These are phyloP conservation scores for Clavelina lepadiformis DNA, from an alignment of 23 tunicate species.

Conservation along the genomic window DNA sequence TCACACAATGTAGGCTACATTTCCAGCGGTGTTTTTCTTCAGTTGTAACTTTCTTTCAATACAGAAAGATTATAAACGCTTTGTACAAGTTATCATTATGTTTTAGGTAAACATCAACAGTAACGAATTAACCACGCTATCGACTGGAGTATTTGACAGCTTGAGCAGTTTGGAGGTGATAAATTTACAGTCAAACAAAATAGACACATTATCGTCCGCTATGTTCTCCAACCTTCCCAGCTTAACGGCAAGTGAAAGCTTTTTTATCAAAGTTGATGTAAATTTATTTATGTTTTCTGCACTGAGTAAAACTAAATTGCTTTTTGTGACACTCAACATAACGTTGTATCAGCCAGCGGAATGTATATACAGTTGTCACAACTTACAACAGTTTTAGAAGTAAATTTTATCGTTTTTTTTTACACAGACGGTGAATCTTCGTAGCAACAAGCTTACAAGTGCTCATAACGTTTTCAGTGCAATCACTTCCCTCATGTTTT, in stretches of 20 bases:
- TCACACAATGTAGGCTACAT: background rate
- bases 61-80: too few species aligned
- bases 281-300: too few species aligned
- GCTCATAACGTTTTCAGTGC: conserved; percentile 36
- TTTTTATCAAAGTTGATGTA: too few species aligned
- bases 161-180: conserved; percentile 49
- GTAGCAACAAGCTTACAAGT: conserved; percentile 40
- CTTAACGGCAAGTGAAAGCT: conserved; percentile 4
- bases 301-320: too few species aligned
- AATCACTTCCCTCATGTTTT: conserved; percentile 21
- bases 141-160: conserved; percentile 35
- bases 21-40: background rate
- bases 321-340: too few species aligned
- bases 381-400: too few species aligned
- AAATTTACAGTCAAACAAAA: conserved; percentile 61
- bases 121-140: conserved; percentile 46
- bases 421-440: conserved; percentile 48
- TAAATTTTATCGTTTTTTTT: too few species aligned
- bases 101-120: conserved; percentile 46
- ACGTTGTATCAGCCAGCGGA: too few species aligned
- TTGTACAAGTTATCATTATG: background rate
- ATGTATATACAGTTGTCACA: too few species aligned
- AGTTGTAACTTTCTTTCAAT: background rate
- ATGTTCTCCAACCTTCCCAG: conserved; percentile 45
- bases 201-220: conserved; percentile 21